phyloP scores from a whole-genome alignment of 2,113 vertebrate genomes.

The Paramisgurnus dabryanus region DNA sequence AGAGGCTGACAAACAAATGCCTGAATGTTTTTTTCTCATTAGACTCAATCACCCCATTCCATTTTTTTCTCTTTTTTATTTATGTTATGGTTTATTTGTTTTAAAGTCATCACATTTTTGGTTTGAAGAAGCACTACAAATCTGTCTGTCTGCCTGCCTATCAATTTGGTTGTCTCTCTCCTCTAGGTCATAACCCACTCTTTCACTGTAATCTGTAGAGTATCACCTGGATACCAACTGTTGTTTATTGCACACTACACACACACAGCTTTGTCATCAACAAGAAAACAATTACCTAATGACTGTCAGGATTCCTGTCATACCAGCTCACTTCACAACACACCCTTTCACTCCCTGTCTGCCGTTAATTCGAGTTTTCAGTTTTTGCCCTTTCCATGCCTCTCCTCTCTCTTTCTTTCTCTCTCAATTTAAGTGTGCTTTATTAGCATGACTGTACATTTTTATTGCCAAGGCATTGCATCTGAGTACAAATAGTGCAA shows the following conservation, averaged over 20 bases:
- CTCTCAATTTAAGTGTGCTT: too few species aligned
- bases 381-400: neutral
- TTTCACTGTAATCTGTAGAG: neutral
- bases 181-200: too few species aligned
- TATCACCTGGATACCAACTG: slow-evolving; percentile 28
- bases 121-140: too few species aligned
- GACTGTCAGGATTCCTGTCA: slow-evolving; percentile 30
- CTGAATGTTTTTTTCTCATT: slow-evolving; percentile 45
- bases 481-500: too few species aligned
- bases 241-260: neutral
- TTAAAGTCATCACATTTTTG: too few species aligned
- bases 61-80: neutral
- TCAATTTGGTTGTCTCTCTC: too few species aligned
- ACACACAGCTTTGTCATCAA: neutral
- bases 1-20: slow-evolving; percentile 41
- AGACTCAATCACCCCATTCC: too few species aligned
- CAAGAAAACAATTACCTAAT: slow-evolving; percentile 50
- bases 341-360: neutral
- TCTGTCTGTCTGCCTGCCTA: neutral
- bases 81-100: too few species aligned
- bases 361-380: neutral
- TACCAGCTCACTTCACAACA: neutral
- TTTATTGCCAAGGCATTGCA: too few species aligned
- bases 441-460: too few species aligned
- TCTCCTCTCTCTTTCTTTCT: neutral